Evolutionary conservation across 23 tunicate species (phyloP).

Genomic region (Aplidium turbinatum): DNA sequence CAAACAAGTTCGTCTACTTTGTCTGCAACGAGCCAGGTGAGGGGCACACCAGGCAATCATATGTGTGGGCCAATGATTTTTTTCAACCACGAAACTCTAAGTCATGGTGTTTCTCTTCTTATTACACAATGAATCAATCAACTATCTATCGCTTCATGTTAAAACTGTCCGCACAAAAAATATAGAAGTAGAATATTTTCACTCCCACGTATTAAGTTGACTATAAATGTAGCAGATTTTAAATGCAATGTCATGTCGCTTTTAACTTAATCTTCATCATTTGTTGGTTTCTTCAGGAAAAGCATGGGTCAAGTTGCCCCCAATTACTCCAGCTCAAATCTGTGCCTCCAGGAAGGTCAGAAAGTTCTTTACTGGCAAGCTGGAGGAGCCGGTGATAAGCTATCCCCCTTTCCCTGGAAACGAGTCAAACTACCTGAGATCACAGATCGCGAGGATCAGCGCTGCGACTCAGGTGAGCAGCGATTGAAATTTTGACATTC

Average conservation of each 20-base stretch:
- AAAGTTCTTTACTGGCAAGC: slow-evolving; percentile 91
- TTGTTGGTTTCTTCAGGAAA: slow-evolving; percentile 68
- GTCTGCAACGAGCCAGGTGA: slow-evolving; percentile 96
- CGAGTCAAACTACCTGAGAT: slow-evolving; percentile 91
- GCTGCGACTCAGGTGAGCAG: slow-evolving; percentile 89
- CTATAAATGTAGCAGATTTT: too few species aligned
- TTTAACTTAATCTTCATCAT: too few species aligned
- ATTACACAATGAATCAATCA: too few species aligned
- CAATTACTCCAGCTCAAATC: slow-evolving; percentile 92
- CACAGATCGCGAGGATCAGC: slow-evolving; percentile 89
- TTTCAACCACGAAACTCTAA: too few species aligned
- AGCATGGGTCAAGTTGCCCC: slow-evolving; percentile 91
- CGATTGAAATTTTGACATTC: background rate
- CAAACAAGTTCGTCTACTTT: slow-evolving; percentile 95
- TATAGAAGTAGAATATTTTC: background rate
- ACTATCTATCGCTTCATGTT: background rate
- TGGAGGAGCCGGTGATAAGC: slow-evolving; percentile 79
- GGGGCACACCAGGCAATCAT: too few species aligned
- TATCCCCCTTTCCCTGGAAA: slow-evolving; percentile 99
- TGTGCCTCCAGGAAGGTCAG: slow-evolving; percentile 65
- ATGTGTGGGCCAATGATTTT: too few species aligned
- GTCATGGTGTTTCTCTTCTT: too few species aligned
- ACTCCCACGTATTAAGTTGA: too few species aligned
- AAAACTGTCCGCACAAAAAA: background rate
- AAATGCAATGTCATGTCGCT: too few species aligned